A percentile compares a stretch with the other conserved stretches of the same genome.
These are phyloP conservation scores for Plemyria rubiginata DNA, from an alignment of 2,888 invertebrate genomes.

Conservation along the genomic window DNA sequence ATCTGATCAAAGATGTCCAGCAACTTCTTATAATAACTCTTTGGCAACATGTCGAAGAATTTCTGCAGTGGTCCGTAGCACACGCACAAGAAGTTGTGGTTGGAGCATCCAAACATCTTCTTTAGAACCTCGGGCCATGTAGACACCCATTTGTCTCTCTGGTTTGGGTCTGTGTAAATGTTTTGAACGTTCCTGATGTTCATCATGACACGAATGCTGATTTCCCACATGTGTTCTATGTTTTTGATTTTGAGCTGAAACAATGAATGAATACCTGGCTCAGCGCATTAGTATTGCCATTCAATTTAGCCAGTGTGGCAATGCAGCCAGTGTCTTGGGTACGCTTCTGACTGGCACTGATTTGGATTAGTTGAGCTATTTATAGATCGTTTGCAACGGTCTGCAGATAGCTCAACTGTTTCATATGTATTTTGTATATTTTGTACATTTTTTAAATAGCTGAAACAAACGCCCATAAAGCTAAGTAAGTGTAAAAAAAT, in stretches of 20 bases:
- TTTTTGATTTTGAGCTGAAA: constrained; percentile 86
- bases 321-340: too few species aligned
- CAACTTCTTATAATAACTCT: constrained; percentile 82
- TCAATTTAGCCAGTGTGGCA: too few species aligned
- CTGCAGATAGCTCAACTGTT: too few species aligned
- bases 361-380: too few species aligned
- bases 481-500: too few species aligned
- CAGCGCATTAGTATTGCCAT: too few species aligned
- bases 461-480: too few species aligned
- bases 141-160: constrained; percentile 85
- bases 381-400: too few species aligned
- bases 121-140: constrained; percentile 87
- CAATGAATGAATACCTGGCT: too few species aligned
- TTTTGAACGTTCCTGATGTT: constrained; percentile 87
- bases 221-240: constrained; percentile 87
- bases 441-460: too few species aligned
- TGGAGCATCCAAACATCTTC: constrained; percentile 85
- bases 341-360: too few species aligned
- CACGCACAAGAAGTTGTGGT: constrained; percentile 88
- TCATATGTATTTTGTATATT: too few species aligned
- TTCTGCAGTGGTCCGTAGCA: constrained; percentile 86
- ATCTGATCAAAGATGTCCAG: constrained; percentile 82
- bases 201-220: constrained; percentile 84
- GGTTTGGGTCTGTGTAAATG: constrained; percentile 87
- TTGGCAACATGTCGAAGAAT: constrained; percentile 84